A percentile compares a stretch with the other conserved stretches of the same genome.
These are phyloP conservation scores for Pachydiplax longipennis DNA, from an alignment of 2,888 invertebrate genomes.

Conservation along the genomic window DNA sequence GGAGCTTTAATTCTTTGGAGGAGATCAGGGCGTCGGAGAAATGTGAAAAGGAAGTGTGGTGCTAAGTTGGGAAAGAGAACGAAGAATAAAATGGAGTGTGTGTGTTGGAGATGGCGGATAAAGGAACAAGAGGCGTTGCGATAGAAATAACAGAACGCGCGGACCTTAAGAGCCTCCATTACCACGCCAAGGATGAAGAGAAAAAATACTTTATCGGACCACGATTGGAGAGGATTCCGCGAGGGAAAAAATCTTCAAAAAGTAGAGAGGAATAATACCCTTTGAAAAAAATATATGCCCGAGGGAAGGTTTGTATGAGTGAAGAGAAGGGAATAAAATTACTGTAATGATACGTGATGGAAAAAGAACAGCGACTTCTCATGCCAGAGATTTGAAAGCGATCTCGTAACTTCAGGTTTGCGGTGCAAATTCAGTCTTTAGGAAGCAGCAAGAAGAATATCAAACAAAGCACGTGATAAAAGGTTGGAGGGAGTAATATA, in stretches of 20 bases:
- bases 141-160: not conserved
- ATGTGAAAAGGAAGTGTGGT: not conserved
- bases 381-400: no score
- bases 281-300: not conserved
- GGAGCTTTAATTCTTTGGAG: not conserved
- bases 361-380: not conserved
- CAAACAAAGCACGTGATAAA: no score
- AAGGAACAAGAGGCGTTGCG: not conserved
- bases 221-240: not conserved
- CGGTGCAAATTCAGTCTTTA: no score
- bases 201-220: not conserved
- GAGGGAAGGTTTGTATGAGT: not conserved
- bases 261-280: no score
- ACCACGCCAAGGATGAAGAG: not conserved
- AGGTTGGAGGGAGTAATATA: no score
- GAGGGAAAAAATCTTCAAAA: not conserved
- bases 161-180: not conserved
- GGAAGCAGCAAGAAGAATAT: no score
- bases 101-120: not conserved
- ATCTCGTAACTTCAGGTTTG: no score
- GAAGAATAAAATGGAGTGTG: not conserved
- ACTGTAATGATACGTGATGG: no score
- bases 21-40: not conserved
- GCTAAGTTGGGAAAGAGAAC: not conserved
- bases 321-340: not conserved